A percentile compares a stretch with the other conserved stretches of the same genome.
phyloP scores from a whole-genome alignment of 2,113 vertebrate genomes.

The Pseudorhombus dupliciocellatus region DNA sequence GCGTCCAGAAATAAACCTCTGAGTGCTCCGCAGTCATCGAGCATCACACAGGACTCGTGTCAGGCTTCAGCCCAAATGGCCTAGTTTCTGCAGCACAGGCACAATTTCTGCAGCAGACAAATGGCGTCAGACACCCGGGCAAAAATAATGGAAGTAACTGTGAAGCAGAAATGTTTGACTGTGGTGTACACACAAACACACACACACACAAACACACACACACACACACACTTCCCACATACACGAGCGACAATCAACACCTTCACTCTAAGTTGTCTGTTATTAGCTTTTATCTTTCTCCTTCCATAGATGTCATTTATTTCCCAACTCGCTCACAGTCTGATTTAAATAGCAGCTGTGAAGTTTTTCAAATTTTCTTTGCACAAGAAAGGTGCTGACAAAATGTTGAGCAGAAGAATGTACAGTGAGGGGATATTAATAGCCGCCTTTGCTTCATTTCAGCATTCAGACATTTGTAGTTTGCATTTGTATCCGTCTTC shows the following conservation, averaged over 20 bases:
- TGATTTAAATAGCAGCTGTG: conserved; percentile 47
- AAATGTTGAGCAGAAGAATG: conserved; percentile 31
- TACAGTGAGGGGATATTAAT: conserved; percentile 7
- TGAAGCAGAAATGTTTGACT: conserved; percentile 31
- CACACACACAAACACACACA: no score
- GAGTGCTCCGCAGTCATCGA: conserved; percentile 17
- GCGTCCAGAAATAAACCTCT: conserved; percentile 48
- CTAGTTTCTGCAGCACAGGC: conserved; percentile 52
- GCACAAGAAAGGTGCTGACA: conserved; percentile 22
- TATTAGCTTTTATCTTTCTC: conserved; percentile 19
- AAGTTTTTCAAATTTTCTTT: conserved; percentile 41
- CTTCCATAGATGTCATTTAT: conserved; percentile 45
- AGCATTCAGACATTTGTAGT: conserved; percentile 16
- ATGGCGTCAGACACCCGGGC: conserved; percentile 5
- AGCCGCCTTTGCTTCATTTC: conserved; percentile 7
- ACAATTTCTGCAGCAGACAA: conserved; percentile 7
- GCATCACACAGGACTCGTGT: conserved; percentile 39
- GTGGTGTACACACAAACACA: conserved; percentile 19
- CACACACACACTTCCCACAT: conserved; percentile 1
- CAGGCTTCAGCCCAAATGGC: conserved; percentile 52
- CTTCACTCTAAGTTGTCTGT: conserved; percentile 12
- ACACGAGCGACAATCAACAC: conserved; percentile 10
- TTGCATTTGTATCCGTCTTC: conserved; percentile 16
- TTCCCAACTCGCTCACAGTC: conserved; percentile 26
- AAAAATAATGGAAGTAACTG: conserved; percentile 20